phyloP scores from a whole-genome alignment of 2,888 invertebrate species.

The Phaonia tiefii region DNA sequence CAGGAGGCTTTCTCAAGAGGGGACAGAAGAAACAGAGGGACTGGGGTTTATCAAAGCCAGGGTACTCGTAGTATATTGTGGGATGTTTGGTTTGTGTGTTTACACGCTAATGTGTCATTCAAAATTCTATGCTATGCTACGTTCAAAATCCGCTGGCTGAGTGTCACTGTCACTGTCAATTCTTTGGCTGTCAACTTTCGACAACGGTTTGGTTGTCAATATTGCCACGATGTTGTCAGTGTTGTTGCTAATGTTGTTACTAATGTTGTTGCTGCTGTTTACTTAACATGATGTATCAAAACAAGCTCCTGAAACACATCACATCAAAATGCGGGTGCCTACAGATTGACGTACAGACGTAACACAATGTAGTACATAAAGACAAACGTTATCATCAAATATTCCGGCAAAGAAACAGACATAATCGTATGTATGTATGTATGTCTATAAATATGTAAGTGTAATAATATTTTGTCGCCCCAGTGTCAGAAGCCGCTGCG shows the following conservation, averaged over 20 bases:
- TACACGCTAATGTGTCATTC: constrained; percentile 48
- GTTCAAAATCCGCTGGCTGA: constrained; percentile 24
- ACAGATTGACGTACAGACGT: too few species aligned
- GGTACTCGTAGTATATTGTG: too few species aligned
- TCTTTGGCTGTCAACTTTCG: constrained; percentile 60
- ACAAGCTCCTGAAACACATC: constrained; percentile 42
- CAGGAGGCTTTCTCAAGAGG: not conserved
- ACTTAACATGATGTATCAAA: constrained; percentile 44
- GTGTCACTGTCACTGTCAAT: constrained; percentile 62
- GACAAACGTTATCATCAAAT: constrained; percentile 23
- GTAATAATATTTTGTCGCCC: constrained; percentile 40
- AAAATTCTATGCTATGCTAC: constrained; percentile 36
- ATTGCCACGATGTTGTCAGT: constrained; percentile 37
- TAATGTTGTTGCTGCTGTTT: constrained; percentile 34
- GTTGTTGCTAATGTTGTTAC: too few species aligned
- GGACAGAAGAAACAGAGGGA: not conserved
- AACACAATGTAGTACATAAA: too few species aligned
- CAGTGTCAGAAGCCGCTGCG: constrained; percentile 3
- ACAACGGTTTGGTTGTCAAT: constrained; percentile 59
- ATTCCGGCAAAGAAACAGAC: not conserved
- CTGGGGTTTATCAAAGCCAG: not conserved
- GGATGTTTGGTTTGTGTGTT: constrained; percentile 45
- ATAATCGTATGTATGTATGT: not conserved
- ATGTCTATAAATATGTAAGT: constrained; percentile 4
- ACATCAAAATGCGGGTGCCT: constrained; percentile 55